Percentiles rank a stretch among this genome's conserved stretches.
These are phyloP conservation scores for Calonectris borealis DNA, from an alignment of 2,113 vertebrate genomes.

Conservation along the genomic window DNA sequence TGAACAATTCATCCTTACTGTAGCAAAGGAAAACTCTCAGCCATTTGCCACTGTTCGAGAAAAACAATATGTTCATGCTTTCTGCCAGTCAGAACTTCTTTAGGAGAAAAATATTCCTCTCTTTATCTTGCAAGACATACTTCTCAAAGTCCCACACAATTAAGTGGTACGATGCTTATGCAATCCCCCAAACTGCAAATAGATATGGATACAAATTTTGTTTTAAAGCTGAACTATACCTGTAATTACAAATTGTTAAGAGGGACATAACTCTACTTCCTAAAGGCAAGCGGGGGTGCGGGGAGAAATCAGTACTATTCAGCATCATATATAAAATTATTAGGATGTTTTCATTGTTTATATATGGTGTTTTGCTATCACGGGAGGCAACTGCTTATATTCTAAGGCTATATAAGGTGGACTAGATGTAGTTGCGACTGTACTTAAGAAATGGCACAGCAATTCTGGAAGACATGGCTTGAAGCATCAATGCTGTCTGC, in stretches of 20 bases:
- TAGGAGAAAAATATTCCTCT: not conserved
- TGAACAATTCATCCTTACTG: not conserved
- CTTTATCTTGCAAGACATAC: not conserved
- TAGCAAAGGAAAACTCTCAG: not conserved
- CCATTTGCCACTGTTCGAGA: not conserved
- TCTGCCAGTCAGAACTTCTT: not conserved
- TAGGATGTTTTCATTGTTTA: not conserved
- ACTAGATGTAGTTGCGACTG: not conserved
- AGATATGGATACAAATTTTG: not conserved
- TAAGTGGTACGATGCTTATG: not conserved
- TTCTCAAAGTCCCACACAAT: not conserved
- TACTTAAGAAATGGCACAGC: not conserved
- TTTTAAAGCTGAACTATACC: not conserved
- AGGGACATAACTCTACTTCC: not conserved
- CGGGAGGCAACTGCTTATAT: fast-evolving
- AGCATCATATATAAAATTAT: not conserved
- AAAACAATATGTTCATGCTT: not conserved
- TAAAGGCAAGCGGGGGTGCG: not conserved
- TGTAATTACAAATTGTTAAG: not conserved
- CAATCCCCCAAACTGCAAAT: not conserved
- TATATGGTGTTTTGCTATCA: not conserved
- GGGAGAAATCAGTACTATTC: not conserved
- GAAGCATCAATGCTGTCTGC: not conserved
- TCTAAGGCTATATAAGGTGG: not conserved
- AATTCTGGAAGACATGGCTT: not conserved